Percentiles rank a stretch among this genome's conserved stretches.
Evolutionary conservation across 2,888 invertebrate genomes (phyloP).

Genomic region (Gandaritis pyraliata): DNA sequence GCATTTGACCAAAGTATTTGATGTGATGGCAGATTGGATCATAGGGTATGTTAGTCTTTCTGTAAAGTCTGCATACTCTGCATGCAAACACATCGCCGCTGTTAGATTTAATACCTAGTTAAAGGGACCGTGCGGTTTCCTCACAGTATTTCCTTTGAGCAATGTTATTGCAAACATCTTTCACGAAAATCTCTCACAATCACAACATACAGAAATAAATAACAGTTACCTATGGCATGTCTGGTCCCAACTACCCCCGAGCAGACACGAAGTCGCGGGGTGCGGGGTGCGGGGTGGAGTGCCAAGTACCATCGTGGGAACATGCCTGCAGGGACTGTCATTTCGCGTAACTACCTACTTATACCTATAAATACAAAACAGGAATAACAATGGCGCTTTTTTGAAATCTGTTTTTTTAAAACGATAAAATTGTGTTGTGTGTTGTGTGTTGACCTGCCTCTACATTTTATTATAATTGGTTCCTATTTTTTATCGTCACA

Average conservation of each 20-base stretch:
- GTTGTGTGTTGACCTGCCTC: too few species aligned
- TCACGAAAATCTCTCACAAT: not conserved
- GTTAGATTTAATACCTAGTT: too few species aligned
- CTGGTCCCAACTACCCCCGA: constrained; percentile 1
- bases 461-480: too few species aligned
- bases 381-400: not conserved
- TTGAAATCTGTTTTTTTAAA: not conserved
- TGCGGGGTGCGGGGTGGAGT: not conserved
- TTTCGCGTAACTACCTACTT: constrained; percentile 3
- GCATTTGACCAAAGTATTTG: too few species aligned
- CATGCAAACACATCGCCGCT: too few species aligned
- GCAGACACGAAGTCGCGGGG: not conserved
- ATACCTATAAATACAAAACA: constrained; percentile 5
- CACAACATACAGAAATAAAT: constrained; percentile 2
- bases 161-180: not conserved
- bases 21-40: too few species aligned
- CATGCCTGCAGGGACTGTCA: constrained; percentile 5
- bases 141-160: too few species aligned
- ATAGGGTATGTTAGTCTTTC: too few species aligned
- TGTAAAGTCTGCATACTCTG: too few species aligned
- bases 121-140: too few species aligned
- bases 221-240: not conserved
- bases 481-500: too few species aligned
- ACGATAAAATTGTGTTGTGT: too few species aligned
- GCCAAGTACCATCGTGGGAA: not conserved